Evolutionary conservation across 2,113 vertebrate genomes (phyloP).

Genomic region (Sander lucioperca): DNA sequence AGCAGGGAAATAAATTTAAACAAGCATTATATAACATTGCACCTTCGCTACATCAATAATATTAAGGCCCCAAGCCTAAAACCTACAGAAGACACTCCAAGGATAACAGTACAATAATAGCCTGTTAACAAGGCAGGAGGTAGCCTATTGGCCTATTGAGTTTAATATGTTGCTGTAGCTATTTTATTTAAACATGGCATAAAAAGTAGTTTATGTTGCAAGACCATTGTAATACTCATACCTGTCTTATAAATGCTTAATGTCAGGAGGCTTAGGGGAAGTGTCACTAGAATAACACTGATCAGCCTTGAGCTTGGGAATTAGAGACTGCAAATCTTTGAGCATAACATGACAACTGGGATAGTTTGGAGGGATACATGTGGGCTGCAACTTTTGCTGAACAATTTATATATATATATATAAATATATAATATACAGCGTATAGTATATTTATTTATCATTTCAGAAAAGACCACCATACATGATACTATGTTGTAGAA

Average conservation of each 20-base stretch:
- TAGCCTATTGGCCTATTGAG: conserved; percentile 55
- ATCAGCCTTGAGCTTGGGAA: conserved; percentile 74
- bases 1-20: conserved; percentile 39
- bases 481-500: background rate
- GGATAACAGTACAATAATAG: conserved; percentile 65
- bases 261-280: conserved; percentile 68
- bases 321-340: conserved; percentile 70
- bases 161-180: conserved; percentile 62
- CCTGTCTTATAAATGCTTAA: conserved; percentile 76
- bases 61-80: conserved; percentile 62
- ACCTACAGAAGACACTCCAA: conserved; percentile 65
- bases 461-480: conserved; percentile 16
- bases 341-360: conserved; percentile 59
- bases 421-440: background rate
- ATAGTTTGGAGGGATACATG: conserved; percentile 40
- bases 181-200: conserved; percentile 65
- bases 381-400: conserved; percentile 35
- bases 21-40: conserved; percentile 30
- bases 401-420: background rate
- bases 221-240: conserved; percentile 68
- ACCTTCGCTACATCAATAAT: conserved; percentile 57
- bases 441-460: background rate
- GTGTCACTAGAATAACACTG: conserved; percentile 76
- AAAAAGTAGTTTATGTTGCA: conserved; percentile 72
- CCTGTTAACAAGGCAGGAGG: conserved; percentile 58